Percentiles rank a stretch among this genome's conserved stretches.
Conservation (phyloP, 2,888 invertebrate genomes). For the Zaprionus obscuricornis region DNA sequence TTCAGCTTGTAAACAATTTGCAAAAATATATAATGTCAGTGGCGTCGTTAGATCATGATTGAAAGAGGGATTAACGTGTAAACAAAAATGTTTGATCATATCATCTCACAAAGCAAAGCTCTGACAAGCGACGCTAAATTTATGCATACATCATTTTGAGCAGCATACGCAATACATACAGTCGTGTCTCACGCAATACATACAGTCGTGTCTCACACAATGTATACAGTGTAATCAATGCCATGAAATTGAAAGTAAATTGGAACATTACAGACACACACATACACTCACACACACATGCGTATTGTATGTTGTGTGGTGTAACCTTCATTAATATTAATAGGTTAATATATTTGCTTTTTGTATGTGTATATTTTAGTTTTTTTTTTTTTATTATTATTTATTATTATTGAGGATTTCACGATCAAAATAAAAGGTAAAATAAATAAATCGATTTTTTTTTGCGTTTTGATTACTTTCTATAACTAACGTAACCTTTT, state of each 20-base stretch:
- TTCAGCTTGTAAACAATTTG: slow-evolving; percentile 48
- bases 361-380: too few relatives aligned
- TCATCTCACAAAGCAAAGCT: too few relatives aligned
- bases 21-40: slow-evolving; percentile 27
- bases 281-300: too few relatives aligned
- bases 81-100: too few relatives aligned
- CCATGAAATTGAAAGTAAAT: slow-evolving; percentile 64
- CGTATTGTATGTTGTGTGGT: too few relatives aligned
- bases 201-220: background rate
- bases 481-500: slow-evolving; percentile 12
- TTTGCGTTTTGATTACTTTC: slow-evolving; percentile 31
- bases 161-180: background rate
- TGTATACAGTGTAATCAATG: slow-evolving; percentile 16
- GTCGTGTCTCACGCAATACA: too few relatives aligned
- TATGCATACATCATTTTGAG: too few relatives aligned
- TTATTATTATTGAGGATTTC: slow-evolving; percentile 33
- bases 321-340: slow-evolving; percentile 71
- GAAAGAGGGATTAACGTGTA: too few relatives aligned
- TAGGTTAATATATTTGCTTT: slow-evolving; percentile 32
- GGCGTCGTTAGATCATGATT: slow-evolving; percentile 14
- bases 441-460: too few relatives aligned
- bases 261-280: slow-evolving; percentile 32
- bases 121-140: too few relatives aligned
- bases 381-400: slow-evolving; percentile 6
- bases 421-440: slow-evolving; percentile 28